Evolutionary conservation across 2,888 invertebrate genomes (phyloP), one percentile per base, ranked within the genome.

Genomic region (Leptinotarsa haldemani): DNA sequence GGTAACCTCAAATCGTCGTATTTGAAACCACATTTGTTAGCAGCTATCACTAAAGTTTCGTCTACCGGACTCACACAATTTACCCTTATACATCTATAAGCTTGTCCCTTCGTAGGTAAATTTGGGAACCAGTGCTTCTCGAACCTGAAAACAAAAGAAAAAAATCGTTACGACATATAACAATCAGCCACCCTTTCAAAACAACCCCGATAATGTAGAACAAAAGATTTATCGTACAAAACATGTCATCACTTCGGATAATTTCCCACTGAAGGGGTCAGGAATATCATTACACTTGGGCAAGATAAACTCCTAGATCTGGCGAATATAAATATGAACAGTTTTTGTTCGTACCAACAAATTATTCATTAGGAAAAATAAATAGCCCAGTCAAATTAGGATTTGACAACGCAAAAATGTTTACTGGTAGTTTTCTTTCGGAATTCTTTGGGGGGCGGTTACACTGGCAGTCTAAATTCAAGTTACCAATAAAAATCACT

Each of bases 71-170:
- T 89, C 78, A 89, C 85, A 80, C 92, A 91, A 86, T 94, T 93
- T 83, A 93, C 92, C 74, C 93, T 89, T 79, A 94, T 90, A 84
- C 93, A 90, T 80, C 93, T 90, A 87, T 92, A 94, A 70, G 92
- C 94, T 85, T 93, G 93, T 70, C 93, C 93, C 86, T 91, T 92
- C 83, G 89, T 90, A 64, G 93, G 93, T 82, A 90, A 89, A 78
- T 93, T 92, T 30, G 93, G 93, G 85, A 93, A 94, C 94, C 93
- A 94, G 84, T 93, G 93, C 86, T 92, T 90, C 84, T 91, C 86
- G 84, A 88, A 88, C 83, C 87, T 87, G 79, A 20, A 81, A 80
- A 13, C 67, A 78, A 74, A 52, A 40, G 16, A 67, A 73, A 66
- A 40, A 74, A 61, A 52, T 56, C 22, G 56, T 56, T 56, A 56